These are phyloP conservation scores for Eristalis arbustorum DNA, from an alignment of 2,888 invertebrate species.

Conservation along the genomic window DNA sequence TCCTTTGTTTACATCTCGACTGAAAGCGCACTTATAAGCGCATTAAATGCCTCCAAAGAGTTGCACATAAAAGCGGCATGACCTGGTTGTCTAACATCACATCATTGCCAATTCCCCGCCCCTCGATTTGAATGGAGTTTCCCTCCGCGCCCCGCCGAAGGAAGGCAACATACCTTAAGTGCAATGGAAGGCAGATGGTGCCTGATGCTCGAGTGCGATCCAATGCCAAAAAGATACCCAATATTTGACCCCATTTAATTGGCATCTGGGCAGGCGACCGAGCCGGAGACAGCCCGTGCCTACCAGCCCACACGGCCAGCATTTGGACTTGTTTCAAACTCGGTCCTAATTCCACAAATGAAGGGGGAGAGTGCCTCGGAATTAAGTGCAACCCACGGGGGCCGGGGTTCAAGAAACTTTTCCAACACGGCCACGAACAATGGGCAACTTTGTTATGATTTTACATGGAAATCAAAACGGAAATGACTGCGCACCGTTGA, in stretches of 20 bases:
- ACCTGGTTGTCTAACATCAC: neutral
- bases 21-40: neutral
- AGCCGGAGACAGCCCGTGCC: neutral
- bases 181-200: conserved; percentile 15
- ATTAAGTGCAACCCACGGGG: neutral
- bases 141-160: neutral
- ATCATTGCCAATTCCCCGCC: neutral
- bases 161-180: neutral
- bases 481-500: neutral
- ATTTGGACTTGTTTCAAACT: neutral
- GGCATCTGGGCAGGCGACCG: neutral
- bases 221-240: conserved; percentile 2
- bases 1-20: neutral
- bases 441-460: neutral
- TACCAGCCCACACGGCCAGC: neutral
- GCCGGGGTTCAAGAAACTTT: neutral
- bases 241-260: conserved; percentile 9
- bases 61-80: neutral
- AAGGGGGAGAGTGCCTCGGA: neutral
- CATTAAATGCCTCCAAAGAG: neutral
- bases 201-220: neutral
- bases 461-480: neutral
- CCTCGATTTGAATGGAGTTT: neutral
- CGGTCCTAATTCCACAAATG: neutral
- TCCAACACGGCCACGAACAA: neutral